These are phyloP conservation scores for Mythimna lalbum DNA, from an alignment of 2,888 invertebrate species.

Conservation along the genomic window DNA sequence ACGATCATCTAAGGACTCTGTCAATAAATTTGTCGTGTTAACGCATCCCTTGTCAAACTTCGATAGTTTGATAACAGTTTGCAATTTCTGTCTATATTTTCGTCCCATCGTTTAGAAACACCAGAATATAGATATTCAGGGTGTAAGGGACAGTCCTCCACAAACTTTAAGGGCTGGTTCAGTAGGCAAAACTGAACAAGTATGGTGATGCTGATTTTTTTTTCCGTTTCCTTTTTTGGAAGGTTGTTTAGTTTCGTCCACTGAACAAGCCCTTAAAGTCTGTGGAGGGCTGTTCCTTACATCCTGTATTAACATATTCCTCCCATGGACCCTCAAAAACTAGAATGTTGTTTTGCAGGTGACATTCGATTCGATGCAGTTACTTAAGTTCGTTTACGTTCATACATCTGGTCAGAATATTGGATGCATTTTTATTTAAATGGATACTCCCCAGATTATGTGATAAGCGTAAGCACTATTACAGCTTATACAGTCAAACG, in stretches of 20 bases:
- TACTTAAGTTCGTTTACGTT: not conserved
- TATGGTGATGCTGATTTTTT: too few relatives aligned
- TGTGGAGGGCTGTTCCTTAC: too few relatives aligned
- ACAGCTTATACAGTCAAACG: not conserved
- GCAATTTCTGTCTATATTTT: not conserved
- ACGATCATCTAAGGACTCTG: slow-evolving; percentile 32
- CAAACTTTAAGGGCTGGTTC: too few relatives aligned
- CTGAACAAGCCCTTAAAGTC: too few relatives aligned
- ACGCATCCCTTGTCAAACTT: not conserved
- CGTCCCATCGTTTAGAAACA: not conserved
- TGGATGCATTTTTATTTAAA: not conserved
- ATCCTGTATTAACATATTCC: too few relatives aligned
- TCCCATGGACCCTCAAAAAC: too few relatives aligned
- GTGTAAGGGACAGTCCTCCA: too few relatives aligned
- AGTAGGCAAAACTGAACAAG: too few relatives aligned
- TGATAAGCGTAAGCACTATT: not conserved
- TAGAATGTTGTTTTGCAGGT: too few relatives aligned
- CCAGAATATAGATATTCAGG: not conserved
- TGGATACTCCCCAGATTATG: not conserved
- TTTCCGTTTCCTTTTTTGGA: too few relatives aligned
- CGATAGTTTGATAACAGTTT: not conserved
- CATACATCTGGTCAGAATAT: not conserved
- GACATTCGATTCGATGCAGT: not conserved
- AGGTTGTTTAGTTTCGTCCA: too few relatives aligned
- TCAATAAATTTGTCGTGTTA: not conserved